Evolutionary conservation across 2,113 vertebrate species (phyloP).

Genomic region (Peromyscus leucopus): DNA sequence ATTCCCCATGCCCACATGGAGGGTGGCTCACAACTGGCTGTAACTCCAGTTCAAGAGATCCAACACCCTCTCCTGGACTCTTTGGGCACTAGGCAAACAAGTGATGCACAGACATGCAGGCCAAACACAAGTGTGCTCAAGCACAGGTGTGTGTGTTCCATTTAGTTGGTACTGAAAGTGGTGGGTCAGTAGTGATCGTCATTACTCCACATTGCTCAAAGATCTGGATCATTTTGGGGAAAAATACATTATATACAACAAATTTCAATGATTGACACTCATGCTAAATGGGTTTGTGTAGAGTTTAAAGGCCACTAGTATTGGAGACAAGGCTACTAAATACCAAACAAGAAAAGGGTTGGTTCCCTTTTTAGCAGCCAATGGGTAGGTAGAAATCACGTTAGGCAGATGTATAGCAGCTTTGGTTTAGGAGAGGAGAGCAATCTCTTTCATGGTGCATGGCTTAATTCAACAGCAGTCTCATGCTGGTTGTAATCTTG

Average conservation of each 20-base stretch:
- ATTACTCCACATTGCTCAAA: background rate
- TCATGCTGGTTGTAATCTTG: constrained; percentile 1
- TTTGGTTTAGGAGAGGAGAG: background rate
- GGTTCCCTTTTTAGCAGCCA: constrained; percentile 36
- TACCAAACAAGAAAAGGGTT: background rate
- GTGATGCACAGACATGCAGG: background rate
- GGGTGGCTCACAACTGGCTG: background rate
- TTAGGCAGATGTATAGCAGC: background rate
- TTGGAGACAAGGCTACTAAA: background rate
- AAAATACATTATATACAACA: background rate
- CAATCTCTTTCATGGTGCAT: background rate
- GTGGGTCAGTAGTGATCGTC: background rate
- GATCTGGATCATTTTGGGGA: background rate
- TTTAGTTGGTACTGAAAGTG: background rate
- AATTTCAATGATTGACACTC: constrained; percentile 28
- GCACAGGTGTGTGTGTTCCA: background rate
- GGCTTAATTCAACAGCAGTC: constrained; percentile 15
- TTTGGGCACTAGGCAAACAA: background rate
- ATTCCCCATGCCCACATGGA: background rate
- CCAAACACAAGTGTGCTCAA: background rate
- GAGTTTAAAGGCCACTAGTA: background rate
- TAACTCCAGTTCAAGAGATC: background rate
- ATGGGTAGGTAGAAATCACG: background rate
- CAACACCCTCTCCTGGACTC: background rate
- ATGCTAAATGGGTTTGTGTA: background rate